phyloP scores from a whole-genome alignment of 2,888 invertebrate genomes.

The Netelia inedita region DNA sequence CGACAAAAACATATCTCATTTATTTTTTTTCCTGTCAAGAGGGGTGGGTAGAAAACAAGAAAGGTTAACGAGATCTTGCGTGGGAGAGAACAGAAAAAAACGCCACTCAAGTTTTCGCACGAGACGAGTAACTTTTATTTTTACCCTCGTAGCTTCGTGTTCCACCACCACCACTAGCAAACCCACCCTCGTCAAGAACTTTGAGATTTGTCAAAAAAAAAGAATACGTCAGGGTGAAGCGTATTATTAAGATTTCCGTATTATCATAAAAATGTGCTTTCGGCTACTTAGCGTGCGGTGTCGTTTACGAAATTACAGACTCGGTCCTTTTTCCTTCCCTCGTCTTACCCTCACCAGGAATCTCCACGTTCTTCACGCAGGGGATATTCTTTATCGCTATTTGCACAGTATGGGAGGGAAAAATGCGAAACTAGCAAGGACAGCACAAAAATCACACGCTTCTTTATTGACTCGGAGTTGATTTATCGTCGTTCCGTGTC shows the following conservation, averaged over 20 bases:
- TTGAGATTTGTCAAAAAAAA: neutral
- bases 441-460: conserved; percentile 8
- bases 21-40: neutral
- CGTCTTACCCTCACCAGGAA: neutral
- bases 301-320: neutral
- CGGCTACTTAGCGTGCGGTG: neutral
- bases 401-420: neutral
- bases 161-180: neutral
- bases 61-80: conserved; percentile 23
- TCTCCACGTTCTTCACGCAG: neutral
- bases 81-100: conserved; percentile 14
- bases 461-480: conserved; percentile 40
- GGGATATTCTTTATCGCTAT: neutral
- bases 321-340: neutral
- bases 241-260: neutral
- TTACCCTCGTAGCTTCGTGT: neutral
- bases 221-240: neutral
- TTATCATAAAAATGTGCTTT: conserved; percentile 3
- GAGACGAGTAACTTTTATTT: neutral
- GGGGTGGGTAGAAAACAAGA: neutral
- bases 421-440: conserved; percentile 19
- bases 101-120: neutral
- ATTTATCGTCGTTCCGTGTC: conserved; percentile 35
- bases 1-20: conserved; percentile 10
- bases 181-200: neutral